These are phyloP conservation scores for Panzeria rudis DNA, from an alignment of 2,888 invertebrate genomes.

Conservation along the genomic window DNA sequence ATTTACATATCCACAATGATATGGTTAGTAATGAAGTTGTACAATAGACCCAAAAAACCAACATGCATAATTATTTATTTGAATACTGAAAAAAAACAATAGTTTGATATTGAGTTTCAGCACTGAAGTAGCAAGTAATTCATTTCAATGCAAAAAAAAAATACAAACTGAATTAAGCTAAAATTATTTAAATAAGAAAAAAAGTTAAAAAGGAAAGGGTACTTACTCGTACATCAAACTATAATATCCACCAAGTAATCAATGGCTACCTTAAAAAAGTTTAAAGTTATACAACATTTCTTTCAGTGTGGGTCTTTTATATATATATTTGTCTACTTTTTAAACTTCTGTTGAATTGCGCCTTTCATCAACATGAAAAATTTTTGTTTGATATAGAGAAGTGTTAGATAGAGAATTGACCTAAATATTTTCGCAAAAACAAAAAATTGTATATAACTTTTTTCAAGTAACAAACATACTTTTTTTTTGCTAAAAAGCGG, in stretches of 20 bases:
- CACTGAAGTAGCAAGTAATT: too few species aligned
- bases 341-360: slow-evolving; percentile 54
- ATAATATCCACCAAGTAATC: too few species aligned
- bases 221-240: too few species aligned
- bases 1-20: slow-evolving; percentile 60
- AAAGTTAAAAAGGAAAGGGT: background rate
- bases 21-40: slow-evolving; percentile 68
- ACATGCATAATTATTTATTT: slow-evolving; percentile 16
- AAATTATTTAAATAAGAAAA: background rate
- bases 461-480: slow-evolving; percentile 24
- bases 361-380: slow-evolving; percentile 66
- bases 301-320: too few species aligned
- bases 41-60: slow-evolving; percentile 53
- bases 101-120: background rate
- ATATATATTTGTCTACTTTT: background rate
- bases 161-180: background rate
- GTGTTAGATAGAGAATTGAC: slow-evolving; percentile 71
- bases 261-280: background rate
- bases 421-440: slow-evolving; percentile 46
- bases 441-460: slow-evolving; percentile 25
- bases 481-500: slow-evolving; percentile 34
- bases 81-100: background rate
- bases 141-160: too few species aligned
- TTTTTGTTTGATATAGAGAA: slow-evolving; percentile 58
- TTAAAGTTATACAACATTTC: too few species aligned